These are phyloP conservation scores for Drosophila pandora DNA, from an alignment of 1,140 invertebrate genomes.

Conservation along the genomic window DNA sequence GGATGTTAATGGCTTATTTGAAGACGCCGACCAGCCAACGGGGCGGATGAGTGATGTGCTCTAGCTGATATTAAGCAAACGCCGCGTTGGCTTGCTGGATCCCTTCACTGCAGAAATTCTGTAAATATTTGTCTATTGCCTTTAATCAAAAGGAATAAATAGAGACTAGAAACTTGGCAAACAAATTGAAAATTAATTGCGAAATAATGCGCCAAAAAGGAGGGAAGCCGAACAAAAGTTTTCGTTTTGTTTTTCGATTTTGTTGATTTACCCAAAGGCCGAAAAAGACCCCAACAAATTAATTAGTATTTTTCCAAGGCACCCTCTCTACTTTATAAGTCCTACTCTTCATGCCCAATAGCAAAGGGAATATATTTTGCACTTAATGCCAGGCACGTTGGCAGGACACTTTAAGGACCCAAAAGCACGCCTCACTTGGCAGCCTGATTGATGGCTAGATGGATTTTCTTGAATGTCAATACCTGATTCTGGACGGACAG, in stretches of 20 bases:
- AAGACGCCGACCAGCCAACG: slow-evolving; percentile 11
- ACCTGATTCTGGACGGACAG: slow-evolving; percentile 33
- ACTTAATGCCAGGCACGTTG: slow-evolving; percentile 29
- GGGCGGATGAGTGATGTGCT: slow-evolving; percentile 51
- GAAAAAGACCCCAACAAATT: slow-evolving; percentile 33
- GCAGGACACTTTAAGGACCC: slow-evolving; percentile 26
- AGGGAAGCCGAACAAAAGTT: slow-evolving; percentile 10
- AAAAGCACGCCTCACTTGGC: slow-evolving; percentile 36
- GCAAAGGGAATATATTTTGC: not conserved
- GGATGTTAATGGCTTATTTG: slow-evolving; percentile 37
- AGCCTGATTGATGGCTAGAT: slow-evolving; percentile 54
- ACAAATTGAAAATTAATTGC: slow-evolving; percentile 78
- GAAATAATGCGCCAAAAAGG: slow-evolving; percentile 32
- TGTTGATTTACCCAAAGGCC: slow-evolving; percentile 28
- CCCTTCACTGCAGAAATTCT: not conserved
- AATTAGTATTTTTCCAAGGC: slow-evolving; percentile 42
- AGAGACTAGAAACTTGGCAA: slow-evolving; percentile 23
- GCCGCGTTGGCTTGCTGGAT: slow-evolving; percentile 6
- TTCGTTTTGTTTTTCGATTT: slow-evolving; percentile 19
- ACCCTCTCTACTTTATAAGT: not conserved
- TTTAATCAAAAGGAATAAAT: slow-evolving; percentile 23
- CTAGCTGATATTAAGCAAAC: slow-evolving; percentile 44
- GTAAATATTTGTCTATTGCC: slow-evolving; percentile 30
- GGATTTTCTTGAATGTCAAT: slow-evolving; percentile 27
- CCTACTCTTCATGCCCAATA: not conserved